Evolutionary conservation across 1,140 invertebrate species (phyloP), one percentile per base, ranked within the genome.

Genomic region (Scaptodrosophila lebanonensis): DNA sequence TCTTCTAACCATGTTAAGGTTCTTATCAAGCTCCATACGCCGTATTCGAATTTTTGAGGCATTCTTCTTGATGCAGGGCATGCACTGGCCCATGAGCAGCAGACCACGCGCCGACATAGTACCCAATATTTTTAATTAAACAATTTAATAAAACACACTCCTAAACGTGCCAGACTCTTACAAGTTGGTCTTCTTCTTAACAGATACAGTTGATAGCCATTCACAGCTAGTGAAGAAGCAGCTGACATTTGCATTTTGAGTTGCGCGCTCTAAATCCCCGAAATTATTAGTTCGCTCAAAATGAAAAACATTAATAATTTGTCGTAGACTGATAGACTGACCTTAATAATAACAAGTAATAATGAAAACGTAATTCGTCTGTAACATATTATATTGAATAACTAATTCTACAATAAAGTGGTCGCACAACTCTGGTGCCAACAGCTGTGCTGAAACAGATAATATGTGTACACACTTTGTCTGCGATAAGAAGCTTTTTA

Each of bases 41-140:
- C 91, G 92, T 25, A 95, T 88, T 67, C 90, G 89, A 68, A 95
- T 91, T 91, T 93, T 94, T 0, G 91, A 89, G 16, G 93, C 93
- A 88, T 93, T 93, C 76, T 91, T 88, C 87, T 94, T 93, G 2
- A 91, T 83, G 48, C 90, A 91, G 13, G 93, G 92, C 44, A 94
- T 89, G 84, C 93, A 94, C 77, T 91, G 89, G 3, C 93, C 94
- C 45, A 95, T 76, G 15, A 93, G 57, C 47, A 91, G 50, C 36
- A 83, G 43, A 4, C 69, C 66, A 9, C 76, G 64, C 2, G 67
- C 29, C 4, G 84, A 62, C 84, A 82, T 82, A 20, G 11, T 29
- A 38, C 11, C 16, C 1, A 22, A 6, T 1, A 5, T 38, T 9
- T 52, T 42, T 63, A n/a, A 35, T 70, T 40, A 29, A 57, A 8